Evolutionary conservation across 2,113 vertebrate species (phyloP), one percentile per base, ranked within the genome.

Genomic region (Gavialis gangeticus): DNA sequence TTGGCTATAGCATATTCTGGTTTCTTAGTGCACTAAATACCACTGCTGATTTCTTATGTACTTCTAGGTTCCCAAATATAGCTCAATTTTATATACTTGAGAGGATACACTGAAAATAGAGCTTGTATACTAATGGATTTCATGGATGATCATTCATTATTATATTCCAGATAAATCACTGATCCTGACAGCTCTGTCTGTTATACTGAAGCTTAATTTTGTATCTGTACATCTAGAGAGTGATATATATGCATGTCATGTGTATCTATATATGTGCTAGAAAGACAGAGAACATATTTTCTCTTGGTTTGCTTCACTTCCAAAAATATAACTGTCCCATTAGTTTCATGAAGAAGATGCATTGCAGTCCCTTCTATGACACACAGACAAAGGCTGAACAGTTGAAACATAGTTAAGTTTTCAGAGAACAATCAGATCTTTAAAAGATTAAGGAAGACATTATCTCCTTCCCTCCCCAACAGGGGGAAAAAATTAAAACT

Each of bases 11-110:
- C 62, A 85, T 80, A 88, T 87, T 81, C 62, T 67, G 91, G 94
- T 91, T 95, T 94, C 92, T 96, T 91, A 75, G 54, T 93, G 79
- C 88, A 96, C 91, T 97, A 94, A 96, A 90, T 66, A 91, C 92
- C 84, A 94, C 80, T 88, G 89, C 62, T 94, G 85, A 95, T 96
- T 95, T 95, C 55, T 80, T 82, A 94, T 95, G 81, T 96, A 89
- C 94, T 96, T 94, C 69, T 34, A 71, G 67, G 60, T 87, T 94
- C 57, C 58, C 87, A 85, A 64, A 94, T 77, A 83, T 85, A 97
- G 88, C 89, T 93, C 83, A 91, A 95, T 88, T 92, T 95, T 80
- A 82, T 71, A 91, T 54, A 34, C 37, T 15, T 89, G 84, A 96
- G 66, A 89, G 55, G n/a, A 92, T 34, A 60, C 30, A 86, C 55